Evolutionary conservation across 2,113 vertebrate genomes (phyloP), one percentile per base, ranked within the genome.

Genomic region (Podarcis raffonei): DNA sequence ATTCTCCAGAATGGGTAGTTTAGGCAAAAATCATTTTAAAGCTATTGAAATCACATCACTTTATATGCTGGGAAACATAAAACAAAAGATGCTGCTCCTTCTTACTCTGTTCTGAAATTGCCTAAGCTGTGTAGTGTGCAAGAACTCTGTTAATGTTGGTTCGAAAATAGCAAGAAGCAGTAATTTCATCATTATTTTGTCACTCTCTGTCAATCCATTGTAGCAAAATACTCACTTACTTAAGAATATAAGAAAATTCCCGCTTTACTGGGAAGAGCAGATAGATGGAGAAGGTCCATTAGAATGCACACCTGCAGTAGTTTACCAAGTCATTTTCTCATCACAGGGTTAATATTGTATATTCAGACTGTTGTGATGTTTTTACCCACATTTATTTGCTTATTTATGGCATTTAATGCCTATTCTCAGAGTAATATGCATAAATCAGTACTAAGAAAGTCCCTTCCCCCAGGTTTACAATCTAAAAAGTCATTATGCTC

Each of bases 151-250:
- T 94, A 94, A 94, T 93, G 90, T 89, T 92, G 77, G 85, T 85
- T 93, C 92, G 15, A 94, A 94, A 95, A 96, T 94, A 94, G 94
- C 85, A 96, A 93, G 94, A 94, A 90, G 94, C 92, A 87, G 90
- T 94, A 94, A 95, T 95, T 94, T 87, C 88, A 94, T 90, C 89
- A 95, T 95, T 94, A 95, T 94, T 94, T 95, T 95, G 95, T 95
- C 95, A 95, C 83, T 93, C 78, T 93, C 93, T 94, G 94, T 95
- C 95, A 95, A 95, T 95, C 94, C 18, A 0, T 27, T 76, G 11
- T 57, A 91, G 87, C 90, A 94, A 93, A 93, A 91, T 92, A 93
- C 79, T 93, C 92, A 88, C 57, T 89, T 85, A 92, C 83, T 37
- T 25, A 35, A 42, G 42, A 79, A 13, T 30, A n/a, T 42, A 79